phyloP scores from a whole-genome alignment of 2,888 invertebrate species.

The Cheilosia vulpina region DNA sequence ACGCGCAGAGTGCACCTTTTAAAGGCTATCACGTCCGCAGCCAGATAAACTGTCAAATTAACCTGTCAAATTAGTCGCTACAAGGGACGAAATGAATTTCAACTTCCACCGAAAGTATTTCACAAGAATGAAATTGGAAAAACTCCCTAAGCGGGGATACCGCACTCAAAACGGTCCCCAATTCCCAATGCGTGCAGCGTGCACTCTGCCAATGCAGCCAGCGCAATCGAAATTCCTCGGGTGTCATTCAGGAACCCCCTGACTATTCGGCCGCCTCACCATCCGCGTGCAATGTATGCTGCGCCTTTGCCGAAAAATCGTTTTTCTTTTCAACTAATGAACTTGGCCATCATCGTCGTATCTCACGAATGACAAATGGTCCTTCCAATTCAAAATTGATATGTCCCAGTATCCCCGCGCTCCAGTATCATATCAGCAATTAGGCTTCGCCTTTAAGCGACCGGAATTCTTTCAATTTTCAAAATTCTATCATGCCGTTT shows the following conservation, averaged over 20 bases:
- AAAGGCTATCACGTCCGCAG: constrained; percentile 59
- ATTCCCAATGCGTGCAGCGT: constrained; percentile 37
- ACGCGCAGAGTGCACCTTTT: constrained; percentile 27
- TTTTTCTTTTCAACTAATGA: constrained; percentile 54
- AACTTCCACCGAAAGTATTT: constrained; percentile 54
- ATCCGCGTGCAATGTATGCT: constrained; percentile 29
- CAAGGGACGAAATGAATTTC: constrained; percentile 31
- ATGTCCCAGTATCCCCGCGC: constrained; percentile 45
- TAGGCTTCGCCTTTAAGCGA: constrained; percentile 62
- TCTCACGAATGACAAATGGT: constrained; percentile 68
- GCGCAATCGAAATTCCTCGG: constrained; percentile 62
- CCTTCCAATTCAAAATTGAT: constrained; percentile 65
- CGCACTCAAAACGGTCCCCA: constrained; percentile 52
- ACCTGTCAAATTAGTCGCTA: constrained; percentile 70
- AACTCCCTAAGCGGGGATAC: constrained; percentile 27
- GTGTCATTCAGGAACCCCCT: constrained; percentile 35
- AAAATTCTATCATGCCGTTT: constrained; percentile 67
- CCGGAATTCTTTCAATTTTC: constrained; percentile 71
- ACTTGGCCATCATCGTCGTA: constrained; percentile 30
- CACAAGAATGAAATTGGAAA: constrained; percentile 34
- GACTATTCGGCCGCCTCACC: background rate
- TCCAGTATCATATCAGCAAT: constrained; percentile 75
- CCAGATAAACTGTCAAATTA: constrained; percentile 73
- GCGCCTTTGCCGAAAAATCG: constrained; percentile 37
- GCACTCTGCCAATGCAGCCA: constrained; percentile 12